Base-by-base conservation (phyloP, 2,888 invertebrate species). In the Liposcelis brunnea region DNA sequence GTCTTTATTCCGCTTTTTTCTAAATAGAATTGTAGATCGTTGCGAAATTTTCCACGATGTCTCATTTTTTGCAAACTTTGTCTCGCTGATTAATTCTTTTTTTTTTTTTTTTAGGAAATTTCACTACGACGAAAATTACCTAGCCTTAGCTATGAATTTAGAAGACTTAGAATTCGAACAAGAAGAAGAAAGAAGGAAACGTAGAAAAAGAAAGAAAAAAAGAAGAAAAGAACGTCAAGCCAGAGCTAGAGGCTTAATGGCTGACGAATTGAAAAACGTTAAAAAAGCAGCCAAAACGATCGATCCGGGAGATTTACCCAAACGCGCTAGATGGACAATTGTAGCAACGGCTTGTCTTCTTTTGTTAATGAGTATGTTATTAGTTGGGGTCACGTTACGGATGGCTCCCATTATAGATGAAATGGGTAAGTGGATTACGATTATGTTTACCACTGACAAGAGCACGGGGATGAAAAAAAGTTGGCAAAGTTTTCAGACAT, bases 321-420 rank as follows among this genome's bases (percentile, higher is more conserved):
- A 81, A 46, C 72, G 85, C 46, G 87, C 87, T 31, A 75, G 86
- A 52, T 87, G 87, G 76, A 87, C 89, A 44, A 89, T 91, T 61
- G 84, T 89, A 63, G 81, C 85, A 56, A 89, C 90, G 36, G 90
- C 90, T 49, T 85, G 85, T 58, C 69, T 90, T 50, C 69, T 91
- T 52, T 74, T 91, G 48, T 76, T 87, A 58, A 83, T 90, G 69
- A 89, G 90, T 64, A 74, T 93, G 55, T 70, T 91, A 52, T 69
- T 93, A 49, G 90, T 93, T 26, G 91, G 90, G 12, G 82, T 91
- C 47, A 91, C 91, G 3, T 69, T 93, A 26, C 71, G 90, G 51
- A 89, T 93, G 87, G 90, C 91, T 11, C 91, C 91, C 10, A 80
- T 91, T 53, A 93, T 93, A 57, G 91, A 93, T 61, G 90, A 90